Conservation (phyloP, 37 sponge, comb jelly and placozoan genomes). For the Halichondria panicea region DNA sequence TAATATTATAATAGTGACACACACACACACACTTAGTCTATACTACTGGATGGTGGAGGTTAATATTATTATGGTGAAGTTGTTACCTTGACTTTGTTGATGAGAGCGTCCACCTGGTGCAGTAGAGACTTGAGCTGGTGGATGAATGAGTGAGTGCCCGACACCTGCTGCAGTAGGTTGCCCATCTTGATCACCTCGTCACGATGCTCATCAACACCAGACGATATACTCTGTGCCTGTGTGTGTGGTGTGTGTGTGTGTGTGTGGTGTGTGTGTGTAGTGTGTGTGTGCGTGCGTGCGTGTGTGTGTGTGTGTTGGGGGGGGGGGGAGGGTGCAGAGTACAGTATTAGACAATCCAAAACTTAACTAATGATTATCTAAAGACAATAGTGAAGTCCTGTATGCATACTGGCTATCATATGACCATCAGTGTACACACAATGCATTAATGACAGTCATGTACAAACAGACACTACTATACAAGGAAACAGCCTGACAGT, state of each 20-base stretch:
- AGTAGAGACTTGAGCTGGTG: slow-evolving; percentile 34
- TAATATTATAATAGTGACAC: no score
- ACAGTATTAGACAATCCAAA: no score
- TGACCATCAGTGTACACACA: not conserved
- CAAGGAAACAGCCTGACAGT: no score
- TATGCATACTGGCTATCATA: no score
- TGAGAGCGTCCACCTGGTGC: slow-evolving; percentile 17
- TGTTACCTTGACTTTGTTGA: slow-evolving; percentile 20
- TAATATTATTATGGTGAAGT: no score
- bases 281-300: not conserved
- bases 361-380: no score
- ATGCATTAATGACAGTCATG: no score
- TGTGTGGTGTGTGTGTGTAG: not conserved
- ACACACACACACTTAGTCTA: no score
- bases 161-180: not conserved
- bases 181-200: slow-evolving; percentile 34
- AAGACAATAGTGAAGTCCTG: no score
- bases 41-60: no score
- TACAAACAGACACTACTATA: no score
- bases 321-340: not conserved
- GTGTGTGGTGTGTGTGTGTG: not conserved
- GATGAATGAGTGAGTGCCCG: slow-evolving; percentile 16
- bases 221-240: slow-evolving; percentile 2
- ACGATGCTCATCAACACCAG: slow-evolving; percentile 13
- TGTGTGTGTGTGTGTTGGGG: not conserved